Evolutionary conservation across 2,113 vertebrate genomes (phyloP).

Genomic region (Eurystomus gularis): DNA sequence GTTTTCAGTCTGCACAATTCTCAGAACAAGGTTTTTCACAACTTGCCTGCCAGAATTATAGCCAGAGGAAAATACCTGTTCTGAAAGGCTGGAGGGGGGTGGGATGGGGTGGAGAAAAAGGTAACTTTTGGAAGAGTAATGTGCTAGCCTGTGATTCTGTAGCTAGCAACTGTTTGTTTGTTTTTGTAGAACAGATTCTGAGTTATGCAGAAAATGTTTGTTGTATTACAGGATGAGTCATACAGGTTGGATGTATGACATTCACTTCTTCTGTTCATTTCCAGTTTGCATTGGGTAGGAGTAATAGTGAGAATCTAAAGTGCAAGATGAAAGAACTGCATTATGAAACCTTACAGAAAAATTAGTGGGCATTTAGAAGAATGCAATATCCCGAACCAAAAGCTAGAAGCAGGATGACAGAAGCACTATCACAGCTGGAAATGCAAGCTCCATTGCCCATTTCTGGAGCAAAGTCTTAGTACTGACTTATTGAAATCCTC

Average conservation of each 20-base stretch:
- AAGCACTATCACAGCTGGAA: background rate
- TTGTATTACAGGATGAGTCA: background rate
- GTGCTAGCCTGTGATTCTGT: background rate
- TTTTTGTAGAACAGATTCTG: background rate
- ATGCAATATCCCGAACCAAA: background rate
- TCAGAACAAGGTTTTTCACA: slow-evolving; percentile 47
- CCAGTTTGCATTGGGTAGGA: slow-evolving; percentile 6
- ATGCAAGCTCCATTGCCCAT: background rate
- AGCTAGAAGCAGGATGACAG: background rate
- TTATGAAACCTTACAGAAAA: background rate
- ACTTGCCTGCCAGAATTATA: background rate
- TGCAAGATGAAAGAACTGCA: slow-evolving; percentile 2
- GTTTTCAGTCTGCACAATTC: slow-evolving; percentile 10
- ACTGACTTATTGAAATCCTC: background rate
- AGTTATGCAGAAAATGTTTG: background rate
- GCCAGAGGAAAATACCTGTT: slow-evolving; percentile 23
- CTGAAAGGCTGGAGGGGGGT: too few relatives aligned
- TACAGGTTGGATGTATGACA: background rate
- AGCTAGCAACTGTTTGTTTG: background rate
- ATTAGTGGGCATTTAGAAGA: background rate
- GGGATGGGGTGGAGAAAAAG: background rate
- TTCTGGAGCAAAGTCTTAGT: background rate
- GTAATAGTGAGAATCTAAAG: slow-evolving; percentile 8
- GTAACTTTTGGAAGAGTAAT: background rate
- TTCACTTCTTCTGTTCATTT: background rate